A percentile compares a stretch with the other conserved stretches of the same genome.
phyloP scores from a whole-genome alignment of 2,797 vertebrate genomes.

The Amblyopsis hoosieri region DNA sequence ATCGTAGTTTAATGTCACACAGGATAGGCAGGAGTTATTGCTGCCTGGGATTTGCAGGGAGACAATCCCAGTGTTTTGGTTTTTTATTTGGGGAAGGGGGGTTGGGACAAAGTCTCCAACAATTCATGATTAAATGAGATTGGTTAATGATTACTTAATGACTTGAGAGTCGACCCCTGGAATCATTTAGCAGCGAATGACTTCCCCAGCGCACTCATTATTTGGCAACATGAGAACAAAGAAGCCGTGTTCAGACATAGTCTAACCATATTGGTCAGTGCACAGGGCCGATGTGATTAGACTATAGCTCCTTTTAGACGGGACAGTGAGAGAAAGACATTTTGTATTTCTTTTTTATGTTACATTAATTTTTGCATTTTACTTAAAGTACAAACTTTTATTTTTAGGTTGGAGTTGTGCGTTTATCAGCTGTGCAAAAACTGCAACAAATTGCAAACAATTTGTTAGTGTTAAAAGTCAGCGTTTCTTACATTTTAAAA shows the following conservation, averaged over 20 bases:
- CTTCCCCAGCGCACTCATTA: constrained; percentile 62
- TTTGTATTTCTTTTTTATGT: too few species aligned
- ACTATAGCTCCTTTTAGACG: constrained; percentile 6
- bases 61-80: too few species aligned
- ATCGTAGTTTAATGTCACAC: too few species aligned
- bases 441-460: too few species aligned
- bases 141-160: constrained; percentile 75
- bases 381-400: too few species aligned
- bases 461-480: too few species aligned
- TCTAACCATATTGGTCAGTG: constrained; percentile 41
- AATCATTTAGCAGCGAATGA: constrained; percentile 66
- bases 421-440: too few species aligned
- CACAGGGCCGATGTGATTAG: background rate
- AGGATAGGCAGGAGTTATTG: background rate
- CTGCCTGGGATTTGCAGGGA: background rate
- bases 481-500: too few species aligned
- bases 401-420: too few species aligned
- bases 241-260: constrained; percentile 43
- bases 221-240: constrained; percentile 61
- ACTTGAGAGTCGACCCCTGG: constrained; percentile 68
- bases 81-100: background rate
- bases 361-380: too few species aligned
- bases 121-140: constrained; percentile 75
- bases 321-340: background rate
- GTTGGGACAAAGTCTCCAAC: constrained; percentile 15